Percentiles rank a stretch among this genome's conserved stretches.
These are phyloP conservation scores for Sciaenops ocellatus DNA, from an alignment of 2,797 vertebrate genomes.

Conservation along the genomic window DNA sequence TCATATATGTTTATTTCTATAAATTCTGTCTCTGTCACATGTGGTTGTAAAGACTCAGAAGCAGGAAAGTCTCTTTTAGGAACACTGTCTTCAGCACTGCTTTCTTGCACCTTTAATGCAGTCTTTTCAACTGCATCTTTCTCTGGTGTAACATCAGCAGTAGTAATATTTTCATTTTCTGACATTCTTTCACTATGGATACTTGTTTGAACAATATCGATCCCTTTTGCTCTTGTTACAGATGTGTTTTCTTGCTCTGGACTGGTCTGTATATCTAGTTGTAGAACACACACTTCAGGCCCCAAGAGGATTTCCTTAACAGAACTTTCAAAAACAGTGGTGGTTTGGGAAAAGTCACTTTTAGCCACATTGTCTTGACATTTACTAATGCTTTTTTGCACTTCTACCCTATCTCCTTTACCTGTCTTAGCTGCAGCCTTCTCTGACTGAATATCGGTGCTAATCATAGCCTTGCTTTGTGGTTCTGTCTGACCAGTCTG, in stretches of 20 bases:
- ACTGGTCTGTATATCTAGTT: conserved; percentile 20
- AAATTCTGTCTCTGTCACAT: conserved; percentile 26
- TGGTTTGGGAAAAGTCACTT: not conserved
- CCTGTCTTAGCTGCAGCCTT: not conserved
- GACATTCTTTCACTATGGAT: not conserved
- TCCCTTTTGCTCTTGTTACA: not conserved
- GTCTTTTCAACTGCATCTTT: not conserved
- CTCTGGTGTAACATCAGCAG: conserved; percentile 1
- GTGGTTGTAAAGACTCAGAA: conserved; percentile 16
- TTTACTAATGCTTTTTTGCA: not conserved
- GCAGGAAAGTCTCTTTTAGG: not conserved
- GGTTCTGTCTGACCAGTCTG: too few relatives aligned
- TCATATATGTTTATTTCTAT: conserved; percentile 58
- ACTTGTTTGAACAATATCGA: conserved; percentile 3
- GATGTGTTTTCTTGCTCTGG: not conserved
- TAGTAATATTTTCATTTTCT: not conserved
- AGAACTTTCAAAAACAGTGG: not conserved
- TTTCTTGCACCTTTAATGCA: not conserved
- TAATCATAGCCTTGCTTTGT: not conserved
- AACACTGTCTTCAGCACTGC: not conserved
- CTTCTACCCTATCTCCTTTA: not conserved
- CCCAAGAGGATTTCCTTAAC: not conserved
- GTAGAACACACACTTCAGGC: conserved; percentile 13
- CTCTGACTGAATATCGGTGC: not conserved
- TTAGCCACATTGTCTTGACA: conserved; percentile 1